These are phyloP conservation scores for Clanis bilineata DNA, from an alignment of 2,888 invertebrate species.

Conservation along the genomic window DNA sequence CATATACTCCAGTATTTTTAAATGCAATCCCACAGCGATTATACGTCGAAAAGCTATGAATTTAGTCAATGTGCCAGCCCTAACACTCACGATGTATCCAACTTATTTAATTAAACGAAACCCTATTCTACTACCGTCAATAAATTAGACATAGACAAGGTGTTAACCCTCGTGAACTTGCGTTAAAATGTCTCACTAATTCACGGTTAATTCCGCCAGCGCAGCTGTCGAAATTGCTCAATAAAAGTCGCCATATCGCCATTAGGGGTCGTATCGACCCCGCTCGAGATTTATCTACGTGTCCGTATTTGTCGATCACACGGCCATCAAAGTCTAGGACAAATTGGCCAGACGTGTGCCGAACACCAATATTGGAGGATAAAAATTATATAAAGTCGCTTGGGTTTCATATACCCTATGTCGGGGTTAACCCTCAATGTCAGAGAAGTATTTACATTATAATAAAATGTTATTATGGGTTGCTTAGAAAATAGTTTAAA, in stretches of 20 bases:
- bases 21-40: no score
- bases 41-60: no score
- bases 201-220: slow-evolving; percentile 45
- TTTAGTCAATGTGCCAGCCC: no score
- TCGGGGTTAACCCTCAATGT: neutral
- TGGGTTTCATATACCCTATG: neutral
- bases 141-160: slow-evolving; percentile 37
- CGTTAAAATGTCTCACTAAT: slow-evolving; percentile 47
- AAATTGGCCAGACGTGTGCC: slow-evolving; percentile 17
- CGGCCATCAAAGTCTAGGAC: slow-evolving; percentile 18
- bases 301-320: slow-evolving; percentile 38
- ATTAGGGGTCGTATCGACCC: slow-evolving; percentile 55
- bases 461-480: no score
- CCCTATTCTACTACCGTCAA: slow-evolving; percentile 19
- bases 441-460: neutral
- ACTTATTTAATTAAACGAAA: neutral
- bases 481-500: no score
- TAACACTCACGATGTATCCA: neutral
- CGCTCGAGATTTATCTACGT: slow-evolving; percentile 53
- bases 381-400: slow-evolving; percentile 1
- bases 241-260: slow-evolving; percentile 56
- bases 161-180: slow-evolving; percentile 31
- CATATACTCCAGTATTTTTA: no score
- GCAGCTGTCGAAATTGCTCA: slow-evolving; percentile 47
- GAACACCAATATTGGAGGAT: slow-evolving; percentile 17